Base-by-base conservation (phyloP, 2,888 invertebrate species). In the Agrotis ipsilon region DNA sequence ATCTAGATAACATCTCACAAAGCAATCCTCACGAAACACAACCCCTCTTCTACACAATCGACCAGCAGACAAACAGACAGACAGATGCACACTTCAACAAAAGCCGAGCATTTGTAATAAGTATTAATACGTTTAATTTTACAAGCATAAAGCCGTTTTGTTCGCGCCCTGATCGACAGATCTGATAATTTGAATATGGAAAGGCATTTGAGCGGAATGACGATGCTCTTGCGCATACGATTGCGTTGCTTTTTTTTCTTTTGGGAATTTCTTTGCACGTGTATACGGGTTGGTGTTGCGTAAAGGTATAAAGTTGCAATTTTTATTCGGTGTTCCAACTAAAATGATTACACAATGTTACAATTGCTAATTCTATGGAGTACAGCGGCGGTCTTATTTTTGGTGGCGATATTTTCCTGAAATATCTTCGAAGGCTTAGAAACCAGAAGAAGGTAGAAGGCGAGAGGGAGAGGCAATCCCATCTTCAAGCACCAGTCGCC, bases 121-220 rank as follows among this genome's bases (percentile, higher is more conserved):
- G 84, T 89, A 89, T 87, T 89, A 92, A 91, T 92, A 92, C 90
- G 89, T 89, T 91, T 92, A 92, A 93, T 93, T 93, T 92, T 87
- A 93, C 90, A 89, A 72, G 75, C 77, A 87, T 87, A 87, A 88
- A 86, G 81, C 83, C 88, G 89, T 92, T 91, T 88, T 89, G 91
- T 91, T 89, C 88, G 91, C 92, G 88, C 91, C 88, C 88, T 95
- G 96, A 96, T 92, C 90, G 96, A 96, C 96, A 92, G 92, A 90
- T 94, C 90, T 88, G 92, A 92, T 96, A 94, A 96, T 95, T 95
- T 95, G 92, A 96, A 96, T 96, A 94, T 94, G 95, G 94, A 90
- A 86, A 90, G 87, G 94, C 93, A 94, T 92, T 88, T 86, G 89
- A 85, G 91, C 93, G 78, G 87, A 87, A 84, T 82, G 84, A 67